Conservation (phyloP, 2,888 invertebrate genomes). For the Hypomecis punctinalis region DNA sequence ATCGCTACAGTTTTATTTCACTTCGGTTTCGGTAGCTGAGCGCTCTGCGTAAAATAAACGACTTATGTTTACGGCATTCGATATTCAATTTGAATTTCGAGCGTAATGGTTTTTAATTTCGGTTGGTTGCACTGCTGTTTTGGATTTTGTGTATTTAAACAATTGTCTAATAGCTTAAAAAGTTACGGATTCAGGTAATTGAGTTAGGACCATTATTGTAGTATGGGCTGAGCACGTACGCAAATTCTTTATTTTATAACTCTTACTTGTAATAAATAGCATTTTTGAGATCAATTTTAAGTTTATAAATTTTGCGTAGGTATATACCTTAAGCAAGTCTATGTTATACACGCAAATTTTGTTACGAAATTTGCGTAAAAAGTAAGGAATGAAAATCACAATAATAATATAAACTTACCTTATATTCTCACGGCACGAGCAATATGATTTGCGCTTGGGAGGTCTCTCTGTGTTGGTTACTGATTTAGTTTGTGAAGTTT, state of each 20-base stretch:
- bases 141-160: conserved; percentile 43
- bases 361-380: too few species aligned
- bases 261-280: too few species aligned
- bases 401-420: background rate
- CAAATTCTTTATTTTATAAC: too few species aligned
- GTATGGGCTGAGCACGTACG: too few species aligned
- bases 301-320: too few species aligned
- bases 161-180: conserved; percentile 26
- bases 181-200: background rate
- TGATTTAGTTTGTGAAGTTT: conserved; percentile 69
- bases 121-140: conserved; percentile 42
- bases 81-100: conserved; percentile 57
- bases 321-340: too few species aligned
- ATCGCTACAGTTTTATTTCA: conserved; percentile 69
- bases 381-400: background rate
- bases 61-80: conserved; percentile 54
- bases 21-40: conserved; percentile 54
- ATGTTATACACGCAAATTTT: too few species aligned
- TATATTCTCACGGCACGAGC: background rate
- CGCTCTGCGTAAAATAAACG: conserved; percentile 53
- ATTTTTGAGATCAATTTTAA: too few species aligned
- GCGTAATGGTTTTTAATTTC: conserved; percentile 57
- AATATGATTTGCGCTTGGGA: conserved; percentile 32
- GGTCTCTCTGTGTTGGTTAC: conserved; percentile 58
- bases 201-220: too few species aligned